Evolutionary conservation across 2,113 vertebrate genomes (phyloP).

Genomic region (Isichthys henryi): DNA sequence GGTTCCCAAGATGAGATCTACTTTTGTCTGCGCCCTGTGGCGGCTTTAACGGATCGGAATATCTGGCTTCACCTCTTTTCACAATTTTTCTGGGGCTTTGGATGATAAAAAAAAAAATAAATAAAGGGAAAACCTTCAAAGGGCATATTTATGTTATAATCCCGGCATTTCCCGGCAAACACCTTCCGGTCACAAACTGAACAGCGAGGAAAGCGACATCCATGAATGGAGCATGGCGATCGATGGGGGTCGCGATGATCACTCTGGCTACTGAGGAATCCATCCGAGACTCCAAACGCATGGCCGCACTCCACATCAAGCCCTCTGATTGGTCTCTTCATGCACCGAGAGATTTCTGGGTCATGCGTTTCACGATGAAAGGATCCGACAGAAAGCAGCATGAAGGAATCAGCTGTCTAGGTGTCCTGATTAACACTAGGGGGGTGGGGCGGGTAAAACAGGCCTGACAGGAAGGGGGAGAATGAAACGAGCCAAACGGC

Average conservation of each 20-base stretch:
- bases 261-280: not conserved
- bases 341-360: not conserved
- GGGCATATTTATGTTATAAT: not conserved
- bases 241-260: not conserved
- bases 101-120: not conserved
- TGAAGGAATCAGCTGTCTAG: not conserved
- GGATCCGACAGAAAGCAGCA: not conserved
- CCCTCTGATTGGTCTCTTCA: not conserved
- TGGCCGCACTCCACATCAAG: not conserved
- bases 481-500: not conserved
- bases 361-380: slow-evolving; percentile 1
- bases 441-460: not conserved
- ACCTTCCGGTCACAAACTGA: not conserved
- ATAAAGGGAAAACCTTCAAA: slow-evolving; percentile 2
- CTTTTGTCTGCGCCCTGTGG: not conserved
- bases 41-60: not conserved
- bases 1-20: not conserved
- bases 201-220: not conserved
- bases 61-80: not conserved
- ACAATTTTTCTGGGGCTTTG: not conserved
- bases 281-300: not conserved
- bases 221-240: not conserved
- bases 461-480: not conserved
- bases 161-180: not conserved
- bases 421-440: not conserved